Evolutionary conservation across 1,140 invertebrate genomes (phyloP).

Genomic region (Lanistes nyassanus): DNA sequence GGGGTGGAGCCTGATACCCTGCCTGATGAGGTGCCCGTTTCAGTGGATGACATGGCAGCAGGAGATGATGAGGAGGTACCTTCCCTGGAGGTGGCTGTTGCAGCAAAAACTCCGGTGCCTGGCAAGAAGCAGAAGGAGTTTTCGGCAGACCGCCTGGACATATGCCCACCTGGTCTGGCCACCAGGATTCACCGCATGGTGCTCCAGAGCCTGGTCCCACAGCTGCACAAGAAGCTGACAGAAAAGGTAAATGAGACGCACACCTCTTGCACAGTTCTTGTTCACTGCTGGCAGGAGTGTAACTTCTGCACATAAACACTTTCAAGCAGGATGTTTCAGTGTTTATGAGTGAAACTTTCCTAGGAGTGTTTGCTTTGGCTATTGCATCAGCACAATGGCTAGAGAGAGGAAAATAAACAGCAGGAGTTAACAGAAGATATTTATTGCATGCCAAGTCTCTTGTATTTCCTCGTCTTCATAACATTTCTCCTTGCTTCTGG

Average conservation of each 20-base stretch:
- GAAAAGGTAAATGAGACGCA: constrained; percentile 68
- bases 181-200: constrained; percentile 79
- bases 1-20: constrained; percentile 12
- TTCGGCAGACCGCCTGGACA: constrained; percentile 48
- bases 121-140: constrained; percentile 34
- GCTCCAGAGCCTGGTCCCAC: constrained; percentile 73
- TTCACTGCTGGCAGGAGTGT: too few species aligned
- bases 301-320: too few species aligned
- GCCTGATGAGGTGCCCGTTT: constrained; percentile 50
- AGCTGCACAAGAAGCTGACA: constrained; percentile 74
- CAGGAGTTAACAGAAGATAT: too few species aligned
- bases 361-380: too few species aligned
- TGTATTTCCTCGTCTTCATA: too few species aligned
- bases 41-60: constrained; percentile 51
- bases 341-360: too few species aligned
- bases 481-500: too few species aligned
- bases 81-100: constrained; percentile 33
- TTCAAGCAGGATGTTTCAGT: too few species aligned
- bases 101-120: neutral
- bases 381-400: too few species aligned
- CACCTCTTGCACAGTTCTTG: too few species aligned
- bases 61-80: constrained; percentile 33
- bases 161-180: constrained; percentile 70
- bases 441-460: too few species aligned
- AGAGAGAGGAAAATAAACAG: too few species aligned